Evolutionary conservation across 2,888 invertebrate genomes (phyloP).

Genomic region (Meiosimyza platycephala): DNA sequence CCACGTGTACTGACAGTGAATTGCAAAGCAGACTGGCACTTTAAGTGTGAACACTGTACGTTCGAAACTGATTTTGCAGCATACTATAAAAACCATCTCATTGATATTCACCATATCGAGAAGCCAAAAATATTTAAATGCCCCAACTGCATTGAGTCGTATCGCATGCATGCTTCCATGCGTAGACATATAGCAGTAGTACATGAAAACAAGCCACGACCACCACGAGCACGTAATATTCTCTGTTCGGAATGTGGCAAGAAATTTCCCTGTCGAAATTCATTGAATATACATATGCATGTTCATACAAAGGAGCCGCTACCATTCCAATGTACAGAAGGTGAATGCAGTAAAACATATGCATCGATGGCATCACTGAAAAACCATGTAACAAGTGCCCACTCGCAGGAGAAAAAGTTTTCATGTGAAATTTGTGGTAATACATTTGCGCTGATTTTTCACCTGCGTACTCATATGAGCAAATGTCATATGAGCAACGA

Average conservation of each 20-base stretch:
- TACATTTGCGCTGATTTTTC: conserved; percentile 37
- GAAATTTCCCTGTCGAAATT: conserved; percentile 28
- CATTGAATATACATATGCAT: conserved; percentile 24
- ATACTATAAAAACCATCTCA: conserved; percentile 34
- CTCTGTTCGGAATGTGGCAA: conserved; percentile 39
- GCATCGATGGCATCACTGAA: conserved; percentile 26
- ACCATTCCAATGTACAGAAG: conserved; percentile 24
- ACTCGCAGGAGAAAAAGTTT: conserved; percentile 30
- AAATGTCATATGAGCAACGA: conserved; percentile 41
- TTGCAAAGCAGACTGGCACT: conserved; percentile 27
- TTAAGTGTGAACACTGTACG: conserved; percentile 32
- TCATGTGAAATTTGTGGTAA: conserved; percentile 34
- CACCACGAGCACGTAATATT: conserved; percentile 22
- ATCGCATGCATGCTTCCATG: conserved; percentile 35
- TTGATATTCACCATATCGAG: conserved; percentile 27
- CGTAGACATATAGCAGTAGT: conserved; percentile 32
- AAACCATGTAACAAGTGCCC: conserved; percentile 30
- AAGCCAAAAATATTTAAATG: conserved; percentile 39
- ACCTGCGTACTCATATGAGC: conserved; percentile 40
- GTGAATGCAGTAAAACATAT: conserved; percentile 28
- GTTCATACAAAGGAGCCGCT: conserved; percentile 26
- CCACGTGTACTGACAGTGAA: conserved; percentile 19
- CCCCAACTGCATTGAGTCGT: conserved; percentile 33
- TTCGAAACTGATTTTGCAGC: conserved; percentile 33
- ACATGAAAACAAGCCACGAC: conserved; percentile 29